Percentiles rank a stretch among this genome's conserved stretches.
phyloP scores from a whole-genome alignment of 2,888 invertebrate species.

The Dolichopus griseipennis region DNA sequence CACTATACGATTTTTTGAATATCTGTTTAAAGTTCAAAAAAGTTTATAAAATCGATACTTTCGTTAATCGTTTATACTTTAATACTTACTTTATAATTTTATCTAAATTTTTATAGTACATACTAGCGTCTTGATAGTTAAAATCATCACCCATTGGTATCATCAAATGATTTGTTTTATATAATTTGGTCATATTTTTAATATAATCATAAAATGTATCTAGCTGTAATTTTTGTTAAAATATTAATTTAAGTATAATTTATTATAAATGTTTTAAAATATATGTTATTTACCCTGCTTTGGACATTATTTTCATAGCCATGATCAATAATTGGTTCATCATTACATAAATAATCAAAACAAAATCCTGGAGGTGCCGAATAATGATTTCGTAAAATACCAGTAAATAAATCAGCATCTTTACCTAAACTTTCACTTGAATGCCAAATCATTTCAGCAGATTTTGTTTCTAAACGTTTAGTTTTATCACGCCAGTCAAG shows the following conservation, averaged over 20 bases:
- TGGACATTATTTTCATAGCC: constrained; percentile 80
- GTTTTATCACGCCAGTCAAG: constrained; percentile 79
- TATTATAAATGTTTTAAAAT: constrained; percentile 11
- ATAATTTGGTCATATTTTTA: constrained; percentile 46
- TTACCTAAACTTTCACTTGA: constrained; percentile 46
- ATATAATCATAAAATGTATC: constrained; percentile 50
- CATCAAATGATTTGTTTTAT: constrained; percentile 65
- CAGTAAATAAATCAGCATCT: constrained; percentile 64
- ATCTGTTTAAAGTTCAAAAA: background rate
- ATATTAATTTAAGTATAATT: too few species aligned
- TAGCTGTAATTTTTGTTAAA: constrained; percentile 43
- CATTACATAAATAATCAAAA: constrained; percentile 77
- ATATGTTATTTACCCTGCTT: constrained; percentile 52
- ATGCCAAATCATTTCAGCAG: constrained; percentile 79
- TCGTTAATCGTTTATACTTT: constrained; percentile 8
- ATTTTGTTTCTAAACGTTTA: constrained; percentile 49
- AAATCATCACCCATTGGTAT: constrained; percentile 93
- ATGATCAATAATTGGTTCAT: constrained; percentile 76
- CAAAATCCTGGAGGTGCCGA: constrained; percentile 85
- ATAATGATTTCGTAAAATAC: constrained; percentile 72
- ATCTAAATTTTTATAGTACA: constrained; percentile 81
- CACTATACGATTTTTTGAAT: background rate
- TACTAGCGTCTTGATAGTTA: constrained; percentile 64
- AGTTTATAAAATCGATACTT: background rate
- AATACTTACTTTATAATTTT: constrained; percentile 66